A percentile compares a stretch with the other conserved stretches of the same genome.
These are phyloP conservation scores for Elymnias hypermnestra DNA, from an alignment of 1,140 invertebrate species.

Conservation along the genomic window DNA sequence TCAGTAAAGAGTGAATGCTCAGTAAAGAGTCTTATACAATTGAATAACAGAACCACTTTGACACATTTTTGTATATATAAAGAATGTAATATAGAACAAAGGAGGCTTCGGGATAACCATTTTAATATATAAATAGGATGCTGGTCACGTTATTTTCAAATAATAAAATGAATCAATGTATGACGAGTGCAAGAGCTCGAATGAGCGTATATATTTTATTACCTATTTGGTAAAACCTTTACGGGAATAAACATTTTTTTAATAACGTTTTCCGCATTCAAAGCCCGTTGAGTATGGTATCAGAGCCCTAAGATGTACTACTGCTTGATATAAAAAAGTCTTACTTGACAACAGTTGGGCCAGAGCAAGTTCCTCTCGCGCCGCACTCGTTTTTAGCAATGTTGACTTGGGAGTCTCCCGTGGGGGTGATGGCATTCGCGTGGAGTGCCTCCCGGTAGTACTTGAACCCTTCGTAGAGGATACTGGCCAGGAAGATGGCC, in stretches of 20 bases:
- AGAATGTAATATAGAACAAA: too few species aligned
- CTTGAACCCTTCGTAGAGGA: constrained; percentile 94
- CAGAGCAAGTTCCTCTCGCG: constrained; percentile 80
- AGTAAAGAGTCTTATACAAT: too few species aligned
- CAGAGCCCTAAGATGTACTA: too few species aligned
- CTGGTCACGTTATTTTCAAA: neutral
- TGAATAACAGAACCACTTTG: neutral
- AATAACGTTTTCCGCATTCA: too few species aligned
- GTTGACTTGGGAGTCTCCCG: constrained; percentile 79
- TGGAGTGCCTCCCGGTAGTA: constrained; percentile 90
- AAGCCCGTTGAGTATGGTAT: too few species aligned
- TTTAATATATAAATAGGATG: neutral
- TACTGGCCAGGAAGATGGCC: constrained; percentile 89
- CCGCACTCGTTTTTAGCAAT: constrained; percentile 79
- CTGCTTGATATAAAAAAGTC: constrained; percentile 21
- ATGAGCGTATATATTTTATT: too few species aligned
- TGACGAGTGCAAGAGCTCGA: neutral
- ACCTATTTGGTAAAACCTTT: too few species aligned
- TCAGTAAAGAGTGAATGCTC: too few species aligned
- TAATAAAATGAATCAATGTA: neutral
- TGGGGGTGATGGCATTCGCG: constrained; percentile 82
- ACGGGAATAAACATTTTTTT: too few species aligned
- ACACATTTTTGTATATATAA: too few species aligned
- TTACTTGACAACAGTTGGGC: constrained; percentile 56
- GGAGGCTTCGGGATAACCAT: neutral